A percentile compares a stretch with the other conserved stretches of the same genome.
These are phyloP conservation scores for Periplaneta americana DNA, from an alignment of 1,140 invertebrate genomes.

Conservation along the genomic window DNA sequence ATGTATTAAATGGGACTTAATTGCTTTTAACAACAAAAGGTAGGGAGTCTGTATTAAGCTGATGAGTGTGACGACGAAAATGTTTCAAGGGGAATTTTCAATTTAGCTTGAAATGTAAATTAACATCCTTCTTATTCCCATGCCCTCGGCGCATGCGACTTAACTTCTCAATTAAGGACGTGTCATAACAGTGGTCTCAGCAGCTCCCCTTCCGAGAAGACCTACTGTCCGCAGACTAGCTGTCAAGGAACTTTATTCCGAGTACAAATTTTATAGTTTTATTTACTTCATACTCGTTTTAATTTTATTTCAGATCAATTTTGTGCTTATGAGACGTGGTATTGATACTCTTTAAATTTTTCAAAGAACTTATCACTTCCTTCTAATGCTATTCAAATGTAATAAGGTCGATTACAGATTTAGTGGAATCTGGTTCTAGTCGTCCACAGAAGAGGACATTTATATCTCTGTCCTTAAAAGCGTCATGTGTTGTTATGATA, in stretches of 20 bases:
- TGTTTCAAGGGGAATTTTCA: background rate
- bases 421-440: no score
- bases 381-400: no score
- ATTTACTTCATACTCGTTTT: no score
- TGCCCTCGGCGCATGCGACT: background rate
- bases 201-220: background rate
- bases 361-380: no score
- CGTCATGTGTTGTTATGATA: no score
- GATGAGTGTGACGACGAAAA: background rate
- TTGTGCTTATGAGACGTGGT: no score
- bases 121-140: background rate
- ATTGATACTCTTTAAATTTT: no score
- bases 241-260: no score
- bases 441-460: no score
- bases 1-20: background rate
- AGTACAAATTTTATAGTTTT: background rate
- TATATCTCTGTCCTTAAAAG: no score
- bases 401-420: no score
- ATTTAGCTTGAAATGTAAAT: background rate
- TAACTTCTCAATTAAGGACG: background rate
- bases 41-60: background rate
- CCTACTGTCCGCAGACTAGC: background rate
- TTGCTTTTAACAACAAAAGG: background rate
- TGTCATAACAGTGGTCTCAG: background rate
- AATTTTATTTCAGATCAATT: no score